Percentiles rank a stretch among this genome's conserved stretches.
Conservation (phyloP, 1,140 invertebrate genomes). For the Drosophila ohnishii region DNA sequence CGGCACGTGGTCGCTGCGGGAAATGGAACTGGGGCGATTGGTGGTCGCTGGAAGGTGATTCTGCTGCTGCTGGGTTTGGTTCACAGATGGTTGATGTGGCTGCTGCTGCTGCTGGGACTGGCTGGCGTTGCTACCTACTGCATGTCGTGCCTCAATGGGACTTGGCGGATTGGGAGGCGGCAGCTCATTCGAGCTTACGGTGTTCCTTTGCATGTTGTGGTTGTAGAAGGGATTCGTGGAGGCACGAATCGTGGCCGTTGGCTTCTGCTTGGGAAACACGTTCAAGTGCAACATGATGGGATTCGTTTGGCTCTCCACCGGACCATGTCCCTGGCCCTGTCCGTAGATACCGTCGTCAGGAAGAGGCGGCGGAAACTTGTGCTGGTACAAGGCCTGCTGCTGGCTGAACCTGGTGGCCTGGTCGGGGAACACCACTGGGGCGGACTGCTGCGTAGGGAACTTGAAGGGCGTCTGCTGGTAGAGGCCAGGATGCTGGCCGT, state of each 20-base stretch:
- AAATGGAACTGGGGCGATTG: conserved; percentile 66
- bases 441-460: conserved; percentile 61
- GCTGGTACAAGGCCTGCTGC: conserved; percentile 60
- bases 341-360: conserved; percentile 56
- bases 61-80: conserved; percentile 27
- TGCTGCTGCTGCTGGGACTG: conserved; percentile 25
- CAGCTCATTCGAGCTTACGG: conserved; percentile 46
- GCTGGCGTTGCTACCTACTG: conserved; percentile 6
- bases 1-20: conserved; percentile 70
- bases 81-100: conserved; percentile 5
- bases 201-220: conserved; percentile 51
- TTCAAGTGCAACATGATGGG: conserved; percentile 77
- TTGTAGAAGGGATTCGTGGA: conserved; percentile 78
- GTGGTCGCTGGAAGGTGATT: conserved; percentile 26
- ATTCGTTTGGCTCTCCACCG: conserved; percentile 50
- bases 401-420: conserved; percentile 62
- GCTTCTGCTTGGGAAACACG: conserved; percentile 77
- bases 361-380: conserved; percentile 45
- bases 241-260: conserved; percentile 39
- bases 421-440: conserved; percentile 55
- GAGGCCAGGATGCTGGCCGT: conserved; percentile 35
- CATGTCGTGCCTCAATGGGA: conserved; percentile 70
- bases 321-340: conserved; percentile 5
- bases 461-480: conserved; percentile 68
- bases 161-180: conserved; percentile 60